Conservation (phyloP, 2,888 invertebrate genomes). For the Calameuta pallipes region DNA sequence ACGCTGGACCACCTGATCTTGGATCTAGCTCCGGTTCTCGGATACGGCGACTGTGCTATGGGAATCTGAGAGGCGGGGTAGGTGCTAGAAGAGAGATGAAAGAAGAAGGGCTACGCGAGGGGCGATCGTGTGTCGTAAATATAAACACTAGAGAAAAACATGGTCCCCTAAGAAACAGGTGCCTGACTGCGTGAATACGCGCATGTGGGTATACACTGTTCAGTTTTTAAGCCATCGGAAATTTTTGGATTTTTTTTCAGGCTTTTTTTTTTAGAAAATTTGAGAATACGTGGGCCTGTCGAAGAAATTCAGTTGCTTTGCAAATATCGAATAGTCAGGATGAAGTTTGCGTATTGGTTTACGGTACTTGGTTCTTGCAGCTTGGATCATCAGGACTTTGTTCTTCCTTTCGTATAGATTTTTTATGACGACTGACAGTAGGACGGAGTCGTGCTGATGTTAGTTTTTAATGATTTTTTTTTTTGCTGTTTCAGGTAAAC, state of each 20-base stretch:
- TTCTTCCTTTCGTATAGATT: neutral
- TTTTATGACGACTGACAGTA: neutral
- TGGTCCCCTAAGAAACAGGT: slow-evolving; percentile 12
- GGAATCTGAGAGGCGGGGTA: slow-evolving; percentile 3
- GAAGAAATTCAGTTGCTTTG: too few relatives aligned
- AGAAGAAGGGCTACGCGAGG: neutral
- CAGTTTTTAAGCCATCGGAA: neutral
- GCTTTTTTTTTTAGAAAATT: too few relatives aligned
- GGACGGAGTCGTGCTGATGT: neutral
- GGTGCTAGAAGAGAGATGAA: neutral
- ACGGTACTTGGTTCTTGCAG: neutral
- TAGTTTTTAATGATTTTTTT: slow-evolving; percentile 17
- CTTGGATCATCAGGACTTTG: neutral
- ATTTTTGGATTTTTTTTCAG: neutral
- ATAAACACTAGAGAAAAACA: slow-evolving; percentile 9
- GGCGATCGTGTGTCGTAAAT: slow-evolving; percentile 4
- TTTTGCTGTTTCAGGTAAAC: slow-evolving; percentile 74
- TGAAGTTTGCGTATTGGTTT: too few relatives aligned
- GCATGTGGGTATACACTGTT: neutral
- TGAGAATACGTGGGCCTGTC: too few relatives aligned
- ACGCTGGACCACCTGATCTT: slow-evolving; percentile 21
- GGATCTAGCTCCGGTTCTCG: slow-evolving; percentile 12
- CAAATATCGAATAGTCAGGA: too few relatives aligned
- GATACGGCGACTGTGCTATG: slow-evolving; percentile 15
- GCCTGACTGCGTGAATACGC: neutral